Base-by-base conservation (phyloP, 2,888 invertebrate species). In the Pogonocherus hispidulus region DNA sequence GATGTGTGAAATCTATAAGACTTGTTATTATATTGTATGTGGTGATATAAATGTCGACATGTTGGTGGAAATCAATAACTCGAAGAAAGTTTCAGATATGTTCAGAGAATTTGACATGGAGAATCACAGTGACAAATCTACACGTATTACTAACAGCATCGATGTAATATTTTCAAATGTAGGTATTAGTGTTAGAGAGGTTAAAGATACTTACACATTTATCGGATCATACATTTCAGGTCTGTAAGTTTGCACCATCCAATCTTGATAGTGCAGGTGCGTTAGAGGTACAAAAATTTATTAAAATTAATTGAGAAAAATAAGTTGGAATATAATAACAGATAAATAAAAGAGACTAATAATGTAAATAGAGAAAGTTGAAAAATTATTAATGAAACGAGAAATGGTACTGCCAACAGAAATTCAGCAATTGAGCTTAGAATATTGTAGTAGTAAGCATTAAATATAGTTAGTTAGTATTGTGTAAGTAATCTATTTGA, bases 11-110 rank as follows among this genome's bases (percentile, higher is more conserved):
- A 20, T 44, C n/a, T 59, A 59, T 14, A 44, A 22, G 44, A 46
- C 11, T 14, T 23, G 19, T 18, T 47, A 60, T 9, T 60, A 60
- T 14, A 60, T 60, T 49, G 23, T 47, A 23, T 60, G 60, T 49
- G 60, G 60, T 47, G 60, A 60, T 47, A 18, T 60, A 27, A 60
- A 60, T 18, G 60, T 60, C 4, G 49, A 60, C n/a, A 8, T 18
- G 23, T 16, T 60, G 46, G 32, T 18, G n/a, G 60, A 47, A 27
- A 22, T 14, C 20, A 27, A 4, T 5, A 47, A 60, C 22, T 23
- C 32, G 1, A 20, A 32, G 18, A 60, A 47, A 27, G 32, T 47
- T 46, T 20, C 14, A 47, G 46, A 60, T 32, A 60, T 60, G n/a
- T 46, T 57, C 37, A 19, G 6, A 11, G 41, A 57, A 41, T 44